Conservation (phyloP, 2,888 invertebrate genomes). For the Cloeon dipterum region DNA sequence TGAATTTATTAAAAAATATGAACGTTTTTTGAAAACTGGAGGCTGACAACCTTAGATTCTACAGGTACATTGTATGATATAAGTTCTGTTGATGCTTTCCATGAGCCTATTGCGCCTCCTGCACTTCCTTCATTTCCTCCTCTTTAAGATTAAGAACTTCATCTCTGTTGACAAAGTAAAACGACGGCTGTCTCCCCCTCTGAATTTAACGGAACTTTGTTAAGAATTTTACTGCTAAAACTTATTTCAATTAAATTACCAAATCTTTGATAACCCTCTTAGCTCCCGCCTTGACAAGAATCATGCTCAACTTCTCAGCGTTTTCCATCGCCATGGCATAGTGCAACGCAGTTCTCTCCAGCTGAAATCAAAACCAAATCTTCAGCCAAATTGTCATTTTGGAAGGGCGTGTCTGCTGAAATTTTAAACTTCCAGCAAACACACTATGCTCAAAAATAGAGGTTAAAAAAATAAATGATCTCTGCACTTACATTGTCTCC, state of each 20-base stretch:
- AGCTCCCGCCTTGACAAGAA: constrained; percentile 63
- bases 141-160: constrained; percentile 66
- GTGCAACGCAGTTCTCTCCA: constrained; percentile 70
- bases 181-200: constrained; percentile 71
- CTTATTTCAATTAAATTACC: constrained; percentile 13
- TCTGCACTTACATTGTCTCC: constrained; percentile 57
- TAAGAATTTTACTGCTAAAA: not conserved
- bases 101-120: too few relatives aligned
- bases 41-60: too few relatives aligned
- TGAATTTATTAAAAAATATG: not conserved
- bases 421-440: not conserved
- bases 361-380: constrained; percentile 23
- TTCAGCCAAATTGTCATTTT: constrained; percentile 8
- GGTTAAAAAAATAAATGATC: not conserved
- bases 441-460: not conserved
- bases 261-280: constrained; percentile 65
- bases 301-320: constrained; percentile 55
- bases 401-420: too few relatives aligned
- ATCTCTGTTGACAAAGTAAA: constrained; percentile 81
- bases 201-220: constrained; percentile 15
- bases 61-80: not conserved
- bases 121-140: constrained; percentile 32
- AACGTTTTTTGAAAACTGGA: not conserved
- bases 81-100: too few relatives aligned
- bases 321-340: constrained; percentile 78